Evolutionary conservation across 1,140 invertebrate genomes (phyloP).

Genomic region (Hypsibius dujardini): DNA sequence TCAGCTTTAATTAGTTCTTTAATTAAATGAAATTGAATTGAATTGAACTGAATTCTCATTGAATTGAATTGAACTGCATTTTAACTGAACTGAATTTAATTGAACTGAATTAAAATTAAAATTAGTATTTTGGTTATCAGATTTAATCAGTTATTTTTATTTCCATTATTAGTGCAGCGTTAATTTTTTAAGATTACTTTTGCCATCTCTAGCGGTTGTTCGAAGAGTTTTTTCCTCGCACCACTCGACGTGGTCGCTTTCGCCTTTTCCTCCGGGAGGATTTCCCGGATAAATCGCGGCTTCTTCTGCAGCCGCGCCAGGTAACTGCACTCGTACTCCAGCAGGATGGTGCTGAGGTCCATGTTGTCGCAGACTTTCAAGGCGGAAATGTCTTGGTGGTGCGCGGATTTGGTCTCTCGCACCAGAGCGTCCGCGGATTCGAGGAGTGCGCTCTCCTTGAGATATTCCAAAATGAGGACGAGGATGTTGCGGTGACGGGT

Average conservation of each 20-base stretch:
- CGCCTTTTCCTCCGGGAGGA: conserved; percentile 30
- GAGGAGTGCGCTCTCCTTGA: conserved; percentile 46
- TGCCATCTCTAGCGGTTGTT: too few species aligned
- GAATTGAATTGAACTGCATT: too few species aligned
- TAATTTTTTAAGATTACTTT: too few species aligned
- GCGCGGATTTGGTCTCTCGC: conserved; percentile 20
- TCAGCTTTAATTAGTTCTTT: too few species aligned
- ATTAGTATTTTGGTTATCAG: too few species aligned
- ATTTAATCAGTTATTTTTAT: too few species aligned
- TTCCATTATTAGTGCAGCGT: too few species aligned
- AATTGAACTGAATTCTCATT: too few species aligned
- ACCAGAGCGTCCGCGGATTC: conserved; percentile 19
- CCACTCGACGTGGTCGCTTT: neutral
- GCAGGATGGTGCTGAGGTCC: conserved; percentile 62
- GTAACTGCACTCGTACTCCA: conserved; percentile 74
- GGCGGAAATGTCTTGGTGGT: conserved; percentile 33
- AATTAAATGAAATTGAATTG: too few species aligned
- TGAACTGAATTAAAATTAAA: too few species aligned
- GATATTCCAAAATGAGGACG: conserved; percentile 55
- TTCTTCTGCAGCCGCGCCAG: conserved; percentile 63
- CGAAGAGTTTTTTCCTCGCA: conserved; percentile 14
- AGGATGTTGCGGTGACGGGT: conserved; percentile 40
- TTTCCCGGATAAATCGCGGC: conserved; percentile 52
- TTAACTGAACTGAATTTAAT: too few species aligned
- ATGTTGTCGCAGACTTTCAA: conserved; percentile 69